Conservation (phyloP, 2,888 invertebrate genomes). For the Lithophane semibrunnea region DNA sequence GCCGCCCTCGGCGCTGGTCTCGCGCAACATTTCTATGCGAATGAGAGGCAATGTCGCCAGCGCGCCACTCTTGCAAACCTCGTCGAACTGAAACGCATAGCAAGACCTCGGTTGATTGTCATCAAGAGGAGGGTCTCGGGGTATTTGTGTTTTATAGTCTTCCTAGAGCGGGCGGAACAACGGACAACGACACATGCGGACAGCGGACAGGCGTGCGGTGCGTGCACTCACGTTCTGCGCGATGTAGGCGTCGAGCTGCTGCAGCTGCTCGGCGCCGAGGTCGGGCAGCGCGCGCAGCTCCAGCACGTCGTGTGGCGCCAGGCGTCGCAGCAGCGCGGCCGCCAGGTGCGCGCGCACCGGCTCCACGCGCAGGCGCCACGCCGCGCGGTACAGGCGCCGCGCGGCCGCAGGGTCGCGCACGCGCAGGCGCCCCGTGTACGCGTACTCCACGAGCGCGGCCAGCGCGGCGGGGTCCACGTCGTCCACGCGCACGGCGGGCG, state of each 20-base stretch:
- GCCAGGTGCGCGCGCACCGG: constrained; percentile 93
- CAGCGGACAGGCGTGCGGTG: background rate
- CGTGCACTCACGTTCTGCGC: constrained; percentile 90
- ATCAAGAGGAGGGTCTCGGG: background rate
- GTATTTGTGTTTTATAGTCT: background rate
- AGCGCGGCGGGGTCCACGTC: constrained; percentile 86
- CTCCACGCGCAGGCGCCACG: constrained; percentile 94
- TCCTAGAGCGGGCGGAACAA: background rate
- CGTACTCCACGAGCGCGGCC: constrained; percentile 82
- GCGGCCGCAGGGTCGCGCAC: constrained; percentile 89
- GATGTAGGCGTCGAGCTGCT: constrained; percentile 92
- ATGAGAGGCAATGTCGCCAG: constrained; percentile 92
- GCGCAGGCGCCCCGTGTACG: constrained; percentile 93
- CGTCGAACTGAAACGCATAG: constrained; percentile 89
- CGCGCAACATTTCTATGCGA: constrained; percentile 94
- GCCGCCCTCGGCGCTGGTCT: constrained; percentile 92
- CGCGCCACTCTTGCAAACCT: constrained; percentile 91
- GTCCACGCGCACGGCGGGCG: constrained; percentile 78
- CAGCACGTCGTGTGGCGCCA: constrained; percentile 91
- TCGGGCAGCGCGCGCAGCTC: constrained; percentile 91
- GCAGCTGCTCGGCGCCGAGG: constrained; percentile 89
- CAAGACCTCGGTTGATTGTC: background rate
- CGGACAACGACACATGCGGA: background rate
- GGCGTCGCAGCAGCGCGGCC: constrained; percentile 91
- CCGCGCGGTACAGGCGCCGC: constrained; percentile 95